A percentile compares a stretch with the other conserved stretches of the same genome.
Evolutionary conservation across 2,797 vertebrate species (phyloP).

Genomic region (Sylvia borin): DNA sequence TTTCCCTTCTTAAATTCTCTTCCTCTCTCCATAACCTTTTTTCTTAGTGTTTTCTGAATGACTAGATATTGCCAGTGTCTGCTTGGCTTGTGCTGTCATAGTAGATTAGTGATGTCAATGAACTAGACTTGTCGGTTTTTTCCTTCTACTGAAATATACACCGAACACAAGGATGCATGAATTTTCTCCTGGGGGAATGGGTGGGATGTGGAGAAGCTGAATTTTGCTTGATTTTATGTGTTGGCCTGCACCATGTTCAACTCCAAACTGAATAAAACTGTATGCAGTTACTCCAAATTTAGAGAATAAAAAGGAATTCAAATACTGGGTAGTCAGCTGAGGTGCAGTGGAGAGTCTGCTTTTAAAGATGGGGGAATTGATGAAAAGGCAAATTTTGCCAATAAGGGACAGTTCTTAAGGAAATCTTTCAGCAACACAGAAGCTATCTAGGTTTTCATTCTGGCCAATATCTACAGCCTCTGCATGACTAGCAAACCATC

Average conservation of each 20-base stretch:
- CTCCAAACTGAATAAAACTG: background rate
- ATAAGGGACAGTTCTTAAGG: background rate
- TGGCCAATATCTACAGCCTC: background rate
- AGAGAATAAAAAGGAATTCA: background rate
- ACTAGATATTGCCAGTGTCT: background rate
- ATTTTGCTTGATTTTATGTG: background rate
- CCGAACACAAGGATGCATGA: background rate
- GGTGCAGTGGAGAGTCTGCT: background rate
- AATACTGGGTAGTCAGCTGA: background rate
- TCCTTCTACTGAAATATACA: background rate
- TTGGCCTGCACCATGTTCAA: background rate
- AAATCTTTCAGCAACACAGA: background rate
- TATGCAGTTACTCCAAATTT: background rate
- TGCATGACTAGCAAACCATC: background rate
- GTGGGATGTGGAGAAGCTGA: background rate
- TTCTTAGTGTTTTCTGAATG: background rate
- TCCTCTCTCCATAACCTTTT: background rate
- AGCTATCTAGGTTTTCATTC: background rate
- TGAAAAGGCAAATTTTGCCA: background rate
- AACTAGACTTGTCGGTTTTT: background rate
- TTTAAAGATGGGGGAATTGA: background rate
- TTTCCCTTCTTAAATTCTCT: background rate
- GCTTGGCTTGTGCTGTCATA: constrained; percentile 47
- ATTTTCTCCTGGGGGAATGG: background rate
- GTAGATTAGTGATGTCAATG: background rate